Conservation (phyloP, 2,113 vertebrate genomes). For the Falcunculus frontatus region DNA sequence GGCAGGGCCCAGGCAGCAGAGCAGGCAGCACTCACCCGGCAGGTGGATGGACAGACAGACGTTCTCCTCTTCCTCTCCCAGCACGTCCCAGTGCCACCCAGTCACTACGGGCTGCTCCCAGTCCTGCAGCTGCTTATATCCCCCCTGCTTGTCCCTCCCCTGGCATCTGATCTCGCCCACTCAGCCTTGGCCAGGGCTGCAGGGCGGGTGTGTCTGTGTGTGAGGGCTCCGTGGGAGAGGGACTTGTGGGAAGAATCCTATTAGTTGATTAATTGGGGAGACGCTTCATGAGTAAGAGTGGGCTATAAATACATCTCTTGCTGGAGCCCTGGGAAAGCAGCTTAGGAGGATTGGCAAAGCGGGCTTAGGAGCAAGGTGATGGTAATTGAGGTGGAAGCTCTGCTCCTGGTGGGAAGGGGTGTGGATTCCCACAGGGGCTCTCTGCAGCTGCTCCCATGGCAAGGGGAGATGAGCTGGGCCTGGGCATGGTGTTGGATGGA, state of each 20-base stretch:
- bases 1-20: neutral
- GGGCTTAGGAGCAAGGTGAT: constrained; percentile 28
- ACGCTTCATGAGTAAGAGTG: constrained; percentile 26
- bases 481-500: neutral
- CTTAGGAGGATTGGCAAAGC: constrained; percentile 35
- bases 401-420: neutral
- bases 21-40: neutral
- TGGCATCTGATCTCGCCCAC: neutral
- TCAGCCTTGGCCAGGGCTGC: neutral
- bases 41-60: neutral
- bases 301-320: constrained; percentile 28
- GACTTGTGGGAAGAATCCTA: constrained; percentile 27
- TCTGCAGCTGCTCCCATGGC: neutral
- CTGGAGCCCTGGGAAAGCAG: constrained; percentile 43
- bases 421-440: neutral
- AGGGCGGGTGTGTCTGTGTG: neutral
- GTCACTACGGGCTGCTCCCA: neutral
- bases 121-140: constrained; percentile 48
- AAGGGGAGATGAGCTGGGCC: neutral
- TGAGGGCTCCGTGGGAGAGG: neutral
- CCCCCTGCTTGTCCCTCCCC: neutral
- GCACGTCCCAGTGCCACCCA: neutral
- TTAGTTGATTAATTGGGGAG: constrained; percentile 53
- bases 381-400: constrained; percentile 46
- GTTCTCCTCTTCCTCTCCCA: neutral